Conservation (phyloP, 2,113 vertebrate species). For the Maccullochella peelii region DNA sequence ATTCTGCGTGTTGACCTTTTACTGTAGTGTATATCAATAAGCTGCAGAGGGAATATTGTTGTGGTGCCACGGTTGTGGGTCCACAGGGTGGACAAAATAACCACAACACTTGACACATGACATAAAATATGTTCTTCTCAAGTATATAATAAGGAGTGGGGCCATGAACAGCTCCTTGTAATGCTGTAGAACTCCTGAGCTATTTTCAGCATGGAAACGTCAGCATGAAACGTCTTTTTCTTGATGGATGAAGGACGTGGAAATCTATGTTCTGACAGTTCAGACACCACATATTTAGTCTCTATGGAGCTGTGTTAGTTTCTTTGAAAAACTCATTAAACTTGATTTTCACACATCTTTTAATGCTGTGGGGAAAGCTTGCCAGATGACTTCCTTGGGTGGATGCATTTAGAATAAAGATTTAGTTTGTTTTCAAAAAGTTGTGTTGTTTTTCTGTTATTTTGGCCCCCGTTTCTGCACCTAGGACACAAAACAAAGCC, state of each 20-base stretch:
- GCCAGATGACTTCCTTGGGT: constrained; percentile 11
- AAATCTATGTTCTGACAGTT: constrained; percentile 53
- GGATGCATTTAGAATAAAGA: not conserved
- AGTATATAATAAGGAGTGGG: not conserved
- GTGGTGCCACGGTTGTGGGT: not conserved
- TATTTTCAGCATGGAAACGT: constrained; percentile 45
- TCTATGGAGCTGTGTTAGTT: constrained; percentile 61
- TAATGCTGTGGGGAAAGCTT: constrained; percentile 21
- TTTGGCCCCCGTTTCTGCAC: not conserved
- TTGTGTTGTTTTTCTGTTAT: not conserved
- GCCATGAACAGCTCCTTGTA: constrained; percentile 23
- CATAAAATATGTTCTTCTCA: not conserved
- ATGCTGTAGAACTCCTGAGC: constrained; percentile 15
- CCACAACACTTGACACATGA: not conserved
- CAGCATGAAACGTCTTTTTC: constrained; percentile 48
- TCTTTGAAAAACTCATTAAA: constrained; percentile 54
- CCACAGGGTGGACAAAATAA: not conserved
- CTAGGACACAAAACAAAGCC: not conserved
- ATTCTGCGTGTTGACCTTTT: not conserved
- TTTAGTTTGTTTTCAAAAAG: not conserved
- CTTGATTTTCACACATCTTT: constrained; percentile 42
- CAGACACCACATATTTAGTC: constrained; percentile 50
- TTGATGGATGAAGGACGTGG: constrained; percentile 62
- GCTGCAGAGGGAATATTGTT: not conserved
- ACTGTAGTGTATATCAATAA: not conserved